Conservation (phyloP, 2,797 vertebrate species). For the Tenualosa thibaudeaui region DNA sequence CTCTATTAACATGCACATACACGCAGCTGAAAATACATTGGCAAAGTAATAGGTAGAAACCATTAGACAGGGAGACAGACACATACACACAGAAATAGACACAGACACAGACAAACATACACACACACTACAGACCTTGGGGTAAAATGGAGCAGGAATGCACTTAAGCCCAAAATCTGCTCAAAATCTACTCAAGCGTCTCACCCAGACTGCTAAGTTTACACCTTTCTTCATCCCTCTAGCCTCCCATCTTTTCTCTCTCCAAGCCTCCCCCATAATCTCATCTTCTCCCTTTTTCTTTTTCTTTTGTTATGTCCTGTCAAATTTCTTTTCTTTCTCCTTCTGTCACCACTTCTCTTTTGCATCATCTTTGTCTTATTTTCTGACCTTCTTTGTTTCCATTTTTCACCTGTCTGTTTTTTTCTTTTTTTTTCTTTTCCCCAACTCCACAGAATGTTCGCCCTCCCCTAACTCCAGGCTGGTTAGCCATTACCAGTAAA, state of each 20-base stretch:
- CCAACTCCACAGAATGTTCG: neutral
- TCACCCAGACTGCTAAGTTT: neutral
- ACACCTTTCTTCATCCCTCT: neutral
- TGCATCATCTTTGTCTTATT: neutral
- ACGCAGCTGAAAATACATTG: neutral
- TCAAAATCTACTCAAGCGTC: neutral
- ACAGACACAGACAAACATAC: too few relatives aligned
- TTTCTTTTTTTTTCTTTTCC: neutral
- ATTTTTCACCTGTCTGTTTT: neutral
- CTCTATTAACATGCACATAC: neutral
- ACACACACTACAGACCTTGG: neutral
- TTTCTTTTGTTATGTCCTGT: neutral
- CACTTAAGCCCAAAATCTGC: conserved; percentile 15
- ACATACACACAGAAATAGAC: too few relatives aligned
- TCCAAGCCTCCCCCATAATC: neutral
- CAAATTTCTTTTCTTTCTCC: neutral
- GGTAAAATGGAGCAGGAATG: conserved; percentile 8
- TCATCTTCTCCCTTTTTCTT: neutral
- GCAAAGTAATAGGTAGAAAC: too few relatives aligned
- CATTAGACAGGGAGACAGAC: neutral
- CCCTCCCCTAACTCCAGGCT: neutral
- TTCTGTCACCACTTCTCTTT: neutral
- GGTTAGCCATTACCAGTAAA: neutral
- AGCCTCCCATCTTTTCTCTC: neutral
- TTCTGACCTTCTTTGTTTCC: neutral